These are phyloP conservation scores for Cyanoliseus patagonus DNA, from an alignment of 2,113 vertebrate species.

Conservation along the genomic window DNA sequence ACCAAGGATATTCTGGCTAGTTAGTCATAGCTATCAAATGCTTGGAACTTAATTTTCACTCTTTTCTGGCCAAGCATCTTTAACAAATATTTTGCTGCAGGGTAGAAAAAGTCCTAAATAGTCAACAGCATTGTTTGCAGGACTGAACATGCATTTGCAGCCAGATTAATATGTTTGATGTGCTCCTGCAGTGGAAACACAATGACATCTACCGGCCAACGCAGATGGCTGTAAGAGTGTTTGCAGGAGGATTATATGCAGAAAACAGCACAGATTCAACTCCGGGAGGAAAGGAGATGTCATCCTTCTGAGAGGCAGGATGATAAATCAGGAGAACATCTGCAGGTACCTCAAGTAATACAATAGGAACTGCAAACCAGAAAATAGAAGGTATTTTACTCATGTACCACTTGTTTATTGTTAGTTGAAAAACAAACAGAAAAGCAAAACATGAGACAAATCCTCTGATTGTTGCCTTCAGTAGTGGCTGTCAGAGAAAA, in stretches of 20 bases:
- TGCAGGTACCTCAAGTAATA: background rate
- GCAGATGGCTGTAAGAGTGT: background rate
- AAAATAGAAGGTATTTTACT: background rate
- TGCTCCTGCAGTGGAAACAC: background rate
- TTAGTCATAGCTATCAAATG: conserved; percentile 47
- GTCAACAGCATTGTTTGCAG: conserved; percentile 44
- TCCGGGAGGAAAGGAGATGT: background rate
- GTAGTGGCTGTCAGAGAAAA: background rate
- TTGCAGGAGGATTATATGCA: background rate
- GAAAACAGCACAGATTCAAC: background rate
- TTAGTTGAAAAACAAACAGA: background rate
- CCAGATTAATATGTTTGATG: conserved; percentile 30
- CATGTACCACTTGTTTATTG: background rate
- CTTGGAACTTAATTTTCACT: conserved; percentile 49
- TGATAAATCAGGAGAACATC: background rate
- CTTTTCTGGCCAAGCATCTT: conserved; percentile 27
- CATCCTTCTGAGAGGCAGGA: background rate
- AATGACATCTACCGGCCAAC: conserved; percentile 62
- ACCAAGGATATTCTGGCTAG: conserved; percentile 1
- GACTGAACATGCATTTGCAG: conserved; percentile 24
- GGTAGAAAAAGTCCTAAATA: conserved; percentile 27
- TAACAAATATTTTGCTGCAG: conserved; percentile 45
- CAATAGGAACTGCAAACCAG: background rate
- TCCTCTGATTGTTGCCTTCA: background rate
- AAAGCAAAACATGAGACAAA: background rate